phyloP scores from a whole-genome alignment of 1,140 invertebrate genomes.

The Hyphantria cunea region DNA sequence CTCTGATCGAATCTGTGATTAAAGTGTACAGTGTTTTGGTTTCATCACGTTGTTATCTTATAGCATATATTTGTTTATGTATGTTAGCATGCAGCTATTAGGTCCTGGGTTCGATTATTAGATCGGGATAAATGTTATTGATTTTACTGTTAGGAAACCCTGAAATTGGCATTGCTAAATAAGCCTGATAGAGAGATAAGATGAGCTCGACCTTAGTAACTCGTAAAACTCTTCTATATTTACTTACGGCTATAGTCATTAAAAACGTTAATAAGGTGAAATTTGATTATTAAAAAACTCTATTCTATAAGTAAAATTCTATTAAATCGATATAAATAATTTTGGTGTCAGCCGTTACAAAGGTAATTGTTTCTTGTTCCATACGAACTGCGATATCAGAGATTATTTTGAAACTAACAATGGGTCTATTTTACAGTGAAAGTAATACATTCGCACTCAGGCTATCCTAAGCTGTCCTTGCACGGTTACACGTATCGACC shows the following conservation, averaged over 20 bases:
- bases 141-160: no score
- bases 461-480: constrained; percentile 64
- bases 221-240: no score
- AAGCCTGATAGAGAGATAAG: no score
- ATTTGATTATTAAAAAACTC: neutral
- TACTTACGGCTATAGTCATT: no score
- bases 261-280: neutral
- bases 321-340: constrained; percentile 8
- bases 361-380: constrained; percentile 27
- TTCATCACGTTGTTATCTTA: neutral
- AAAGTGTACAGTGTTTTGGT: neutral
- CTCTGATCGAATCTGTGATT: neutral
- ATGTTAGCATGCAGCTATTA: no score
- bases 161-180: no score
- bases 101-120: no score
- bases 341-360: constrained; percentile 9
- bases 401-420: constrained; percentile 12
- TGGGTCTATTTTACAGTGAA: constrained; percentile 31
- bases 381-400: neutral
- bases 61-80: neutral
- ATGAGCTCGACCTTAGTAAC: no score
- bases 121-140: no score
- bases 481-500: constrained; percentile 66
- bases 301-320: constrained; percentile 8
- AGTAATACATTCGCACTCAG: constrained; percentile 62